Conservation (phyloP, 2,888 invertebrate genomes). For the Pammene aurita region DNA sequence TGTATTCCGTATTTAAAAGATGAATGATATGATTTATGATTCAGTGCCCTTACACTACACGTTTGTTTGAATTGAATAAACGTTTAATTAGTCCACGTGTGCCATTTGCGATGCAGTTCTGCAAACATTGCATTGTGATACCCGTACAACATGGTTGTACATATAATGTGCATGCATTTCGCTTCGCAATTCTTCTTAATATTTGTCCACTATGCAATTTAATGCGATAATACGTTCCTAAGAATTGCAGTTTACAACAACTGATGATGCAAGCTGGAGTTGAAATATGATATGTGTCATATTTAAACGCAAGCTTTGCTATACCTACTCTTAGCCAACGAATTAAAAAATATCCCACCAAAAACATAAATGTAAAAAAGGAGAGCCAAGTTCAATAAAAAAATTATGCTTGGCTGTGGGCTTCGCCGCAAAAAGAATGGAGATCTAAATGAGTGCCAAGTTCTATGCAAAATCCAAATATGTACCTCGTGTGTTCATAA, state of each 20-base stretch:
- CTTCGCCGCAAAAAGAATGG: no score
- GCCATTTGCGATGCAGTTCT: background rate
- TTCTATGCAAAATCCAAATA: no score
- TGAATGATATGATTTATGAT: constrained; percentile 3
- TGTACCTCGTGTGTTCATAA: no score
- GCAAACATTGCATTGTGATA: constrained; percentile 28
- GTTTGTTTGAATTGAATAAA: constrained; percentile 19
- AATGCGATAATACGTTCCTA: constrained; percentile 10
- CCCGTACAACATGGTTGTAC: constrained; percentile 1
- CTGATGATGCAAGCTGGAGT: background rate
- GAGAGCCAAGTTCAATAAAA: no score
- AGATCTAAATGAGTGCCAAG: no score
- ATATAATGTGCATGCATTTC: background rate
- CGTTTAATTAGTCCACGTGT: constrained; percentile 27
- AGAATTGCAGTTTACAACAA: constrained; percentile 17
- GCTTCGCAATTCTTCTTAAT: constrained; percentile 13
- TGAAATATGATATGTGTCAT: constrained; percentile 18
- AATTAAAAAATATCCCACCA: constrained; percentile 20
- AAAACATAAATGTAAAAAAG: no score
- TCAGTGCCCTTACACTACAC: constrained; percentile 7
- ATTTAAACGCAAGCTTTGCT: constrained; percentile 1
- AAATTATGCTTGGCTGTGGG: no score
- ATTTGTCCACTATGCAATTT: constrained; percentile 12
- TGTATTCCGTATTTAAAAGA: no score
- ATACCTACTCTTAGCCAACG: background rate